phyloP scores from a whole-genome alignment of 2,113 vertebrate species.

The Nymphicus hollandicus region DNA sequence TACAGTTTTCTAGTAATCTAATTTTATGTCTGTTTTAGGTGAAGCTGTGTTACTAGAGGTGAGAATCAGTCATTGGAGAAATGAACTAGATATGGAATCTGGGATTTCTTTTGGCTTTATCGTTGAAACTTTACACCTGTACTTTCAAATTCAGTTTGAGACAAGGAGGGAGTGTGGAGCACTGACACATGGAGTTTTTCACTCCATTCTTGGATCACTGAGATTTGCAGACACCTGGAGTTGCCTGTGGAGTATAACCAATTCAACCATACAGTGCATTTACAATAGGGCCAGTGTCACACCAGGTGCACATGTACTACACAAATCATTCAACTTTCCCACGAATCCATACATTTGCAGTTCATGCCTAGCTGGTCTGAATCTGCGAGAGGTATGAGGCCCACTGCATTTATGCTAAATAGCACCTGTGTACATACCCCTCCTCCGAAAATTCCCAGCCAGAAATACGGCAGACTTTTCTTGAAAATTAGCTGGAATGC shows the following conservation, averaged over 20 bases:
- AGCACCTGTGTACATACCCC: not conserved
- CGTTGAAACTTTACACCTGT: not conserved
- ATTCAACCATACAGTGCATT: not conserved
- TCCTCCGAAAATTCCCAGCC: not conserved
- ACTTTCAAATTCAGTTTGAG: not conserved
- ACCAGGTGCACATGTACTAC: fast-evolving
- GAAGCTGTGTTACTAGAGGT: not conserved
- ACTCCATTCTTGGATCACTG: not conserved
- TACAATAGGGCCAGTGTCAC: not conserved
- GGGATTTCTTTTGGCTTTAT: not conserved
- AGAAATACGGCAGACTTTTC: not conserved
- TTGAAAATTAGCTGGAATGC: not conserved
- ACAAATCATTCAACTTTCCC: not conserved
- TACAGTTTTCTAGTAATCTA: not conserved
- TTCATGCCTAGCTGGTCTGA: not conserved
- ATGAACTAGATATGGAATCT: not conserved
- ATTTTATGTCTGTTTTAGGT: not conserved
- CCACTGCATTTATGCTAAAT: not conserved
- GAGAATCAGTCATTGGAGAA: not conserved
- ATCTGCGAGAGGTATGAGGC: not conserved
- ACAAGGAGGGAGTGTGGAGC: not conserved
- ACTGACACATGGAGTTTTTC: not conserved
- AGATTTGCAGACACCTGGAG: not conserved
- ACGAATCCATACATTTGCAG: not conserved
- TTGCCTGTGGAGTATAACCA: fast-evolving